phyloP scores from a whole-genome alignment of 2,797 vertebrate species.

The Octomys mimax region DNA sequence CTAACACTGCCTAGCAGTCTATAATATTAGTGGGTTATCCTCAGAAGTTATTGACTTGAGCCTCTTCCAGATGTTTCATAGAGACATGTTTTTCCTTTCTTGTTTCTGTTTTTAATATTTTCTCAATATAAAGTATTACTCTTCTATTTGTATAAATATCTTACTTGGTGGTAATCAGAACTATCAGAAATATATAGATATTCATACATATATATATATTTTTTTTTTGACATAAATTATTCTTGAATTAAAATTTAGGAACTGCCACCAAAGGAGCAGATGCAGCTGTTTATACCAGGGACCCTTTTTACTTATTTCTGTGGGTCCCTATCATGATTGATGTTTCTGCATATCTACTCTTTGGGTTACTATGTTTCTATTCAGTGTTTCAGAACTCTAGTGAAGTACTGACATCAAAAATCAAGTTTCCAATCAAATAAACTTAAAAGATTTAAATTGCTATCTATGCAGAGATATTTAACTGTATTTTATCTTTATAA shows the following conservation, averaged over 20 bases:
- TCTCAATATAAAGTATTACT: neutral
- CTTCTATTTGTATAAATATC: neutral
- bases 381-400: slow-evolving; percentile 61
- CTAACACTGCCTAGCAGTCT: too few species aligned
- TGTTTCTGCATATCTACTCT: neutral
- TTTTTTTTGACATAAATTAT: slow-evolving; percentile 30
- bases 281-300: neutral
- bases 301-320: neutral
- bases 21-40: too few species aligned
- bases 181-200: neutral
- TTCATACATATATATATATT: neutral
- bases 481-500: slow-evolving; percentile 55
- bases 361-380: neutral
- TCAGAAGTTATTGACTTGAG: too few species aligned
- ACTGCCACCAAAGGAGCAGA: neutral
- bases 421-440: slow-evolving; percentile 58
- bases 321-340: slow-evolving; percentile 7
- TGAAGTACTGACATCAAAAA: slow-evolving; percentile 52
- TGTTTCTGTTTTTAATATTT: slow-evolving; percentile 9
- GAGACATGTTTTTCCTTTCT: neutral
- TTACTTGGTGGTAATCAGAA: neutral
- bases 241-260: slow-evolving; percentile 58
- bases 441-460: slow-evolving; percentile 38
- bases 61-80: neutral
- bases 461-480: slow-evolving; percentile 48